Evolutionary conservation across 1,140 invertebrate species (phyloP).

Genomic region (Drepana arcuata): DNA sequence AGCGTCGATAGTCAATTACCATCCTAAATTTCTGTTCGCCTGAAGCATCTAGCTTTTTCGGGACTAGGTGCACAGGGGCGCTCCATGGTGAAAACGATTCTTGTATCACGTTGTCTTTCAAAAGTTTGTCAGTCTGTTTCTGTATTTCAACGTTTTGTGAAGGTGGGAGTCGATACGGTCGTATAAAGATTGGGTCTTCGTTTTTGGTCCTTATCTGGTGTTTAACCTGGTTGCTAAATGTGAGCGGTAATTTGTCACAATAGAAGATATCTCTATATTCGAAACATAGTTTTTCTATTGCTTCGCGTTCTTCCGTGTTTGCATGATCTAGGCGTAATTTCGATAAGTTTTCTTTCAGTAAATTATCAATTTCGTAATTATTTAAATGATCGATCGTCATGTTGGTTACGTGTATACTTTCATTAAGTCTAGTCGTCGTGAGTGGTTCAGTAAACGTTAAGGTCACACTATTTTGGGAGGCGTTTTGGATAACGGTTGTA

Average conservation of each 20-base stretch:
- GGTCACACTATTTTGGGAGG: background rate
- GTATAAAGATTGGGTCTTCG: conserved; percentile 7
- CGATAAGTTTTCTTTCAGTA: conserved; percentile 14
- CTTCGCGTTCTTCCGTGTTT: conserved; percentile 16
- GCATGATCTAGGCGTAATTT: conserved; percentile 19
- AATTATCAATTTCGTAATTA: background rate
- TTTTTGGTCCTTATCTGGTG: conserved; percentile 3
- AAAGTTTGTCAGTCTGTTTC: conserved; percentile 2
- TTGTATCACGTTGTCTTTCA: conserved; percentile 2
- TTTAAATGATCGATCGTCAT: background rate
- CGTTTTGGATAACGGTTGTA: conserved; percentile 7
- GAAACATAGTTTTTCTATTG: conserved; percentile 15
- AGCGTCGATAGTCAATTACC: background rate
- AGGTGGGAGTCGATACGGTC: conserved; percentile 2
- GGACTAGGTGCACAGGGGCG: background rate
- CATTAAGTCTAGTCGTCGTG: background rate
- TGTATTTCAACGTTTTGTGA: conserved; percentile 1
- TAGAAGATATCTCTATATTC: conserved; percentile 28
- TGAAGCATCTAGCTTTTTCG: conserved; percentile 12
- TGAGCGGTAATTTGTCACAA: conserved; percentile 16
- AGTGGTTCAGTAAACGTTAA: conserved; percentile 5
- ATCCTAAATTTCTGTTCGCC: conserved; percentile 11
- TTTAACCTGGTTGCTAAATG: conserved; percentile 14
- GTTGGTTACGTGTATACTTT: background rate
- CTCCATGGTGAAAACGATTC: conserved; percentile 2